phyloP scores from a whole-genome alignment of 2,113 vertebrate species.

The Heterotis niloticus region DNA sequence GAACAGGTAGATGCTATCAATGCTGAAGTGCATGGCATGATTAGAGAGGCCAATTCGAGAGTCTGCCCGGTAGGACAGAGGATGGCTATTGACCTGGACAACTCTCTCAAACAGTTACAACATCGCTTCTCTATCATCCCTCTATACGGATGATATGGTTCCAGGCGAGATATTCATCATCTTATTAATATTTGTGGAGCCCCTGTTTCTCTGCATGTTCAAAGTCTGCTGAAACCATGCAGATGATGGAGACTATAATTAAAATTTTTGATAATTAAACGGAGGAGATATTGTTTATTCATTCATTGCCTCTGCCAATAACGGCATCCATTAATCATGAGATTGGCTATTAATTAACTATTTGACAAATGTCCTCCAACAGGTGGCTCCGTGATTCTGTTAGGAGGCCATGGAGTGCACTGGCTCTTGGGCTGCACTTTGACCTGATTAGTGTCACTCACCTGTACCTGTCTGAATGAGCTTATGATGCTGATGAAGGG shows the following conservation, averaged over 20 bases:
- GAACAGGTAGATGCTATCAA: background rate
- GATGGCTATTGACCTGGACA: too few species aligned
- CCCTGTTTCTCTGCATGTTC: background rate
- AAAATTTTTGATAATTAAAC: constrained; percentile 31
- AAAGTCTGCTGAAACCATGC: background rate
- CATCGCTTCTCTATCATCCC: background rate
- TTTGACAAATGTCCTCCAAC: constrained; percentile 44
- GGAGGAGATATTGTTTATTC: constrained; percentile 31
- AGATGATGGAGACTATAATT: constrained; percentile 21
- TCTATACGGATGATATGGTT: background rate
- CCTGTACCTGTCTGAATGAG: too few species aligned
- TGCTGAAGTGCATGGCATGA: background rate
- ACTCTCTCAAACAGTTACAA: background rate
- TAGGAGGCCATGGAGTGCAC: background rate
- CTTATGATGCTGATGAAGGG: background rate
- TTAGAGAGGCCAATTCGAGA: too few species aligned
- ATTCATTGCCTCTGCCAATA: constrained; percentile 43
- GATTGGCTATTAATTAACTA: constrained; percentile 58
- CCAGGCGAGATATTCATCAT: constrained; percentile 19
- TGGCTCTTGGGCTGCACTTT: too few species aligned
- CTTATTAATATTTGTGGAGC: background rate
- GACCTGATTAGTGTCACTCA: too few species aligned
- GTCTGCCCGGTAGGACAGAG: too few species aligned
- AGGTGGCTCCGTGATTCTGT: background rate
- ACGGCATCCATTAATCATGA: constrained; percentile 47